Evolutionary conservation across 2,113 vertebrate species (phyloP).

Genomic region (Galemys pyrenaicus): DNA sequence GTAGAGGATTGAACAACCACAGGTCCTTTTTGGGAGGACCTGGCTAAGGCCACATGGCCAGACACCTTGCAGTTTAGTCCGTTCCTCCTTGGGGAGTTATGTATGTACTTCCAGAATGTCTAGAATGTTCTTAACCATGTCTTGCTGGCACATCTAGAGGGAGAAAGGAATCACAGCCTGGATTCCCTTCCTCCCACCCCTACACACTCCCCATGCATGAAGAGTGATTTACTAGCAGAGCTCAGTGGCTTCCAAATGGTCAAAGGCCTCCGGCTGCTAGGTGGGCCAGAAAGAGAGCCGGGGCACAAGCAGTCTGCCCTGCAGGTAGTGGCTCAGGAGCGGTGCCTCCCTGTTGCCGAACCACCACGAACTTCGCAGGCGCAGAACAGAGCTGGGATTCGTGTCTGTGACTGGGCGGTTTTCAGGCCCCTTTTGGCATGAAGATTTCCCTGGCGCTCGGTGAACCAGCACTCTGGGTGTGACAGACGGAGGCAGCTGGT

Average conservation of each 20-base stretch:
- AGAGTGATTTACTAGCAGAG: conserved; percentile 38
- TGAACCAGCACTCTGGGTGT: neutral
- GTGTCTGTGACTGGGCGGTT: neutral
- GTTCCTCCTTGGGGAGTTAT: neutral
- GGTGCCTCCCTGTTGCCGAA: neutral
- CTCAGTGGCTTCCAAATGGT: conserved; percentile 21
- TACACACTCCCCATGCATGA: neutral
- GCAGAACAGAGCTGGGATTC: neutral
- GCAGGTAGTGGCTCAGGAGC: neutral
- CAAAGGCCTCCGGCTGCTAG: neutral
- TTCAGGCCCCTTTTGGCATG: neutral
- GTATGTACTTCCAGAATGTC: conserved; percentile 14
- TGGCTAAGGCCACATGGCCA: neutral
- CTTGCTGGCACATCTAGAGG: neutral
- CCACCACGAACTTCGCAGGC: neutral
- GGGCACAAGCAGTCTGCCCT: neutral
- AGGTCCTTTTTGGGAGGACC: neutral
- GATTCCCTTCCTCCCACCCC: neutral
- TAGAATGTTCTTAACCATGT: conserved; percentile 24
- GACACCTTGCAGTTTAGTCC: neutral
- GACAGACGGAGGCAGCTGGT: conserved; percentile 37
- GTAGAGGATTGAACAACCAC: neutral
- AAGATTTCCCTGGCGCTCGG: conserved; percentile 1
- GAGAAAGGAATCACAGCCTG: neutral
- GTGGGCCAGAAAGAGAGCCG: neutral